Conservation (phyloP, 2,797 vertebrate genomes). For the Prunella strophiata region DNA sequence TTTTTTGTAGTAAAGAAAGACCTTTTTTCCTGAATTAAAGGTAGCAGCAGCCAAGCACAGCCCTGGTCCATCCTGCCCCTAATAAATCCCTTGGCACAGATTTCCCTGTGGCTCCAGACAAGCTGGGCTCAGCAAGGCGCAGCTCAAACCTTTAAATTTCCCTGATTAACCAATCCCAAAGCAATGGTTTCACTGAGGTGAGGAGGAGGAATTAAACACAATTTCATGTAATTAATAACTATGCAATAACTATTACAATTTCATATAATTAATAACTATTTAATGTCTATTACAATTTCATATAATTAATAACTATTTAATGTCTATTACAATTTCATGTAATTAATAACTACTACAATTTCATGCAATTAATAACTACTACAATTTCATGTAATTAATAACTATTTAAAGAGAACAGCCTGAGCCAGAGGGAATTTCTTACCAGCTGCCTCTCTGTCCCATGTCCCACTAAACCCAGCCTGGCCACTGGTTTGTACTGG, state of each 20-base stretch:
- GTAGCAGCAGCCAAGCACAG: neutral
- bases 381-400: neutral
- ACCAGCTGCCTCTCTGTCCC: neutral
- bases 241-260: neutral
- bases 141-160: neutral
- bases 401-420: neutral
- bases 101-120: fast-evolving
- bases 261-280: neutral
- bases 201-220: neutral
- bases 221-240: neutral
- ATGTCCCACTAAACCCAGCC: neutral
- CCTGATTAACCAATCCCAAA: neutral
- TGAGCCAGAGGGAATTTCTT: neutral
- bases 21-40: neutral
- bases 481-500: neutral
- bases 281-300: no score
- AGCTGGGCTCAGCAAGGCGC: neutral
- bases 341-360: neutral
- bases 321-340: neutral
- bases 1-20: neutral
- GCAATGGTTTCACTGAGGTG: neutral
- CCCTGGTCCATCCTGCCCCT: neutral
- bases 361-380: neutral
- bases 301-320: neutral
- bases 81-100: neutral